These are phyloP conservation scores for Liodrosophila aerea DNA, from an alignment of 2,888 invertebrate species.

Conservation along the genomic window DNA sequence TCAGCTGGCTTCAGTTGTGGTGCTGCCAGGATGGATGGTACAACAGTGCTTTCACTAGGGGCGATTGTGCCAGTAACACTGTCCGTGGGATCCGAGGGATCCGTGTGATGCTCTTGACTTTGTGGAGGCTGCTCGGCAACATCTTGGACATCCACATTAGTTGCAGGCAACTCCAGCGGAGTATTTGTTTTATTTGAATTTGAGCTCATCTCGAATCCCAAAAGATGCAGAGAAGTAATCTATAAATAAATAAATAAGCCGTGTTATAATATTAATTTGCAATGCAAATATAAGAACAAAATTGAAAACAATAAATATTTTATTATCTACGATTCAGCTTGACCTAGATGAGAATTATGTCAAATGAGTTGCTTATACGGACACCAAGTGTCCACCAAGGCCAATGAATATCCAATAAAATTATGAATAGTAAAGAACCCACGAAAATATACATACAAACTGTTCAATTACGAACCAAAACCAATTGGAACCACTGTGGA, in stretches of 20 bases:
- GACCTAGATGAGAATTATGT: constrained; percentile 41
- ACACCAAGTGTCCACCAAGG: constrained; percentile 54
- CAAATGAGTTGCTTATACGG: constrained; percentile 21
- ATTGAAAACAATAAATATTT: constrained; percentile 15
- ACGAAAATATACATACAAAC: constrained; percentile 15
- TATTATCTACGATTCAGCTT: constrained; percentile 5
- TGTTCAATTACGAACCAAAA: constrained; percentile 23
- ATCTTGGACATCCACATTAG: no score
- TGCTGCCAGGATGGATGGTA: no score
- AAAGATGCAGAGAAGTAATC: no score
- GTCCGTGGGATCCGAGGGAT: no score
- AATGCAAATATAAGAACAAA: constrained; percentile 9
- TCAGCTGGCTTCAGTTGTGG: no score
- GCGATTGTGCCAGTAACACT: no score
- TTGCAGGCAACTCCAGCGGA: not conserved
- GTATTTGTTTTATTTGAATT: not conserved
- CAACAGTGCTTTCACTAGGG: no score
- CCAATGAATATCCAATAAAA: constrained; percentile 44
- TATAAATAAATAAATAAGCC: no score
- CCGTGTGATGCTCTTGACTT: no score
- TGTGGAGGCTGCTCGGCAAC: no score
- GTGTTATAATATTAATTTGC: not conserved
- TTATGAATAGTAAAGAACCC: constrained; percentile 69
- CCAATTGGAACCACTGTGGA: constrained; percentile 21
- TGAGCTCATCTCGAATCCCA: no score